Base-by-base conservation (phyloP, 53 echinoderm and acorn worm genomes). In the Paelopatides confundens region DNA sequence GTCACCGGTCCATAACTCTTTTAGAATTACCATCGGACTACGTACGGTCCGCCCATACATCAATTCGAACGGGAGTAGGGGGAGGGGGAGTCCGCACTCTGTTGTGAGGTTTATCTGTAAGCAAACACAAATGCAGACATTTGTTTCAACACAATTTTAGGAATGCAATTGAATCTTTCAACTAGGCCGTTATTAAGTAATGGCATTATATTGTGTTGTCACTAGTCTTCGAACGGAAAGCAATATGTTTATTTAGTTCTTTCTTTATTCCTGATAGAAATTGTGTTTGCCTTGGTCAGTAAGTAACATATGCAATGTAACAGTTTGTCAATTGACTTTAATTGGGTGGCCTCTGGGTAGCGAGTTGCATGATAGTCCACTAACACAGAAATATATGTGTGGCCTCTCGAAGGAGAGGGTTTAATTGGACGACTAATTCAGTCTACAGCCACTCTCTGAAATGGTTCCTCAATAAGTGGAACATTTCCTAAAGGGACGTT, bases 371-470 rank as follows among this genome's bases (percentile, higher is more conserved):
- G n/a, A n/a, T 82, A 88, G 32, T 68, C 77, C 12, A 87, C 76
- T 4, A 87, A 48, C 21, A 70, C 54, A 17, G 77, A 63, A 29
- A 77, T 77, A 43, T 81, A 81, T 18, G 54, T 48, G 54, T 81
- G 82, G 15, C 78, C 78, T n/a, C 78, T 40, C 26, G 50, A 48
- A 1, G 87, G n/a, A 29, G 49, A 48, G 5, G 82, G 89, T 32
- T 47, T 89, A 33, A 89, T 77, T 52, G 89, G 89, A 68, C n/a
- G n/a, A n/a, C 89, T 82, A 21, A 89, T 18, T 33, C 66, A 65
- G 35, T 89, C 89, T 17, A 82, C 78, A 2, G 89, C 89, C 0
- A 88, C 66, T 8, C 88, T 29, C 34, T 65, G 50, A 49, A 88
- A 88, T 14, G 81, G 81, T 35, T 15, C 39, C 48, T n/a, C 78